phyloP scores from a whole-genome alignment of 2,888 invertebrate genomes.

The Caenorhabditis wallacei region DNA sequence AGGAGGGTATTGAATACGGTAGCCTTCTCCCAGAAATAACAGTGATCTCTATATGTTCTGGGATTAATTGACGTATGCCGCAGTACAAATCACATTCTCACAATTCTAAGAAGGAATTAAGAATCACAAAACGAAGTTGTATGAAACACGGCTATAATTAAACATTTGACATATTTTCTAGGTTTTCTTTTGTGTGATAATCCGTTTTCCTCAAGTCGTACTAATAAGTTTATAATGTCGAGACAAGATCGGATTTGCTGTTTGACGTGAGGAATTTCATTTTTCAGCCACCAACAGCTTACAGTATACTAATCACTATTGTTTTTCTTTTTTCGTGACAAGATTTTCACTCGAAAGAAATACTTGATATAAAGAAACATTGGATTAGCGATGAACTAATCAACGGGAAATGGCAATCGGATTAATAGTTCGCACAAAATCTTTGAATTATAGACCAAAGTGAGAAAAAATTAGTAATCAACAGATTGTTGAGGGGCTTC shows the following conservation, averaged over 20 bases:
- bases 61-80: slow-evolving; percentile 5
- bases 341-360: not conserved
- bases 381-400: slow-evolving; percentile 29
- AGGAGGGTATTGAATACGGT: not conserved
- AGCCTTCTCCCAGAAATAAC: not conserved
- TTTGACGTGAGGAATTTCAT: not conserved
- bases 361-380: slow-evolving; percentile 11
- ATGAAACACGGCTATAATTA: slow-evolving; percentile 22
- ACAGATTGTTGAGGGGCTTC: slow-evolving; percentile 13
- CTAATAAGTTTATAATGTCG: not conserved
- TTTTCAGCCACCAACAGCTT: not conserved
- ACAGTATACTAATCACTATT: not conserved
- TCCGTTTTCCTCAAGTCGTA: not conserved
- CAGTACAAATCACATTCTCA: slow-evolving; percentile 4
- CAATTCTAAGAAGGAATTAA: slow-evolving; percentile 1
- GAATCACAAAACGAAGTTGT: not conserved
- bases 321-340: not conserved
- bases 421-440: slow-evolving; percentile 5
- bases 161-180: slow-evolving; percentile 2
- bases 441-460: slow-evolving; percentile 7
- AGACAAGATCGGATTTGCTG: not conserved
- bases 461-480: not conserved
- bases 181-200: not conserved
- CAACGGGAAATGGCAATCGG: slow-evolving; percentile 19
- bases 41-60: not conserved